A percentile compares a stretch with the other conserved stretches of the same genome.
Evolutionary conservation across 2,113 vertebrate genomes (phyloP).

Genomic region (Neotoma lepida): DNA sequence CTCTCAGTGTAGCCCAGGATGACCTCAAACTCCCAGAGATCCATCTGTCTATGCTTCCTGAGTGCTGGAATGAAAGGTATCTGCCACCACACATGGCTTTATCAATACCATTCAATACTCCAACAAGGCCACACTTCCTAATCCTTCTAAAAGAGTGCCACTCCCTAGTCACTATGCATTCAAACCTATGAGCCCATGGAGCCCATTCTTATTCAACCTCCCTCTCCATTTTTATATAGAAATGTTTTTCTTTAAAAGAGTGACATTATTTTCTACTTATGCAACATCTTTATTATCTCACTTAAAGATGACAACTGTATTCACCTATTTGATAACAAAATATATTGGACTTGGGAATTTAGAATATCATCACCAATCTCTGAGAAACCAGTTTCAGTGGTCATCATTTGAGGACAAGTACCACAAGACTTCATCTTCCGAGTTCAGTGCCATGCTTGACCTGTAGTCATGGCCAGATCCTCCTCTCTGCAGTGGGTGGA

Average conservation of each 20-base stretch:
- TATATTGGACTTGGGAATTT: background rate
- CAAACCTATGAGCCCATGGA: background rate
- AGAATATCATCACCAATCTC: background rate
- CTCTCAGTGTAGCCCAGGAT: background rate
- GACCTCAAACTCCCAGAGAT: background rate
- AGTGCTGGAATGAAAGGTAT: background rate
- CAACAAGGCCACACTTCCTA: background rate
- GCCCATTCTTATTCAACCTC: background rate
- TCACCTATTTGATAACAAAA: background rate
- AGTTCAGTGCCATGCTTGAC: background rate
- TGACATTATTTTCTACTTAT: conserved; percentile 36
- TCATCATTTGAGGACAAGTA: background rate
- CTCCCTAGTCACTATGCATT: background rate
- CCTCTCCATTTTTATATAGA: background rate
- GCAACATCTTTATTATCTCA: conserved; percentile 39
- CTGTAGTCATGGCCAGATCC: background rate
- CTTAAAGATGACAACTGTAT: background rate
- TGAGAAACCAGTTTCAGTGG: background rate
- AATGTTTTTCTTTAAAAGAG: background rate
- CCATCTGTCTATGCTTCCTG: background rate
- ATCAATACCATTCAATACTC: background rate
- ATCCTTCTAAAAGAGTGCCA: background rate
- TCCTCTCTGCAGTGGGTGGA: background rate
- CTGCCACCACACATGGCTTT: background rate
- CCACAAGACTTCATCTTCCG: background rate